Conservation (phyloP, 2,888 invertebrate species). For the Tubulanus polymorphus region DNA sequence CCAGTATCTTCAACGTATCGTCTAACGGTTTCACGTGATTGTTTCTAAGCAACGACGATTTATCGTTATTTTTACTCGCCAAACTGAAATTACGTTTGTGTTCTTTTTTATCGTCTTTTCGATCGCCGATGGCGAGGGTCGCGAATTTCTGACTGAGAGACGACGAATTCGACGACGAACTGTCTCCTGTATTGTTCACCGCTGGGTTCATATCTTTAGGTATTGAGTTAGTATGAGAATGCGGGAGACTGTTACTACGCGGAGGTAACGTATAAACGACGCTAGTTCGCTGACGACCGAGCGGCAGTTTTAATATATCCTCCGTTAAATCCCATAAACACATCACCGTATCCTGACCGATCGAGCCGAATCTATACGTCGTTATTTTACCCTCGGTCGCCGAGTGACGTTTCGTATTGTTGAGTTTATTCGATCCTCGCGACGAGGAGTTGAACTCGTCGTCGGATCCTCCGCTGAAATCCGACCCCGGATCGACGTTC, state of each 20-base stretch:
- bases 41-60: conserved; percentile 38
- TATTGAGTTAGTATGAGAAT: conserved; percentile 30
- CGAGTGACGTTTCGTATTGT: conserved; percentile 21
- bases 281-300: conserved; percentile 46
- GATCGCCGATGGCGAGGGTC: conserved; percentile 47
- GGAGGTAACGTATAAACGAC: conserved; percentile 45
- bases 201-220: conserved; percentile 36
- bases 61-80: conserved; percentile 58
- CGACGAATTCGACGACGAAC: conserved; percentile 34
- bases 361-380: conserved; percentile 84
- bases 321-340: conserved; percentile 99
- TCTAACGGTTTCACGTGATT: conserved; percentile 45
- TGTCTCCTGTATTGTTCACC: conserved; percentile 15
- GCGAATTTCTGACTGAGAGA: conserved; percentile 46
- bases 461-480: conserved; percentile 55
- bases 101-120: conserved; percentile 55
- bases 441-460: conserved; percentile 28
- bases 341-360: conserved; percentile 95
- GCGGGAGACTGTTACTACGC: conserved; percentile 22
- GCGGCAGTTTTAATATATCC: conserved; percentile 78
- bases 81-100: conserved; percentile 69
- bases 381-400: conserved; percentile 21
- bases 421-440: not conserved
- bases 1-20: conserved; percentile 59
- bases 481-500: conserved; percentile 54